A percentile compares a stretch with the other conserved stretches of the same genome.
These are phyloP conservation scores for Drosophila athabasca DNA, from an alignment of 1,140 invertebrate species.

Conservation along the genomic window DNA sequence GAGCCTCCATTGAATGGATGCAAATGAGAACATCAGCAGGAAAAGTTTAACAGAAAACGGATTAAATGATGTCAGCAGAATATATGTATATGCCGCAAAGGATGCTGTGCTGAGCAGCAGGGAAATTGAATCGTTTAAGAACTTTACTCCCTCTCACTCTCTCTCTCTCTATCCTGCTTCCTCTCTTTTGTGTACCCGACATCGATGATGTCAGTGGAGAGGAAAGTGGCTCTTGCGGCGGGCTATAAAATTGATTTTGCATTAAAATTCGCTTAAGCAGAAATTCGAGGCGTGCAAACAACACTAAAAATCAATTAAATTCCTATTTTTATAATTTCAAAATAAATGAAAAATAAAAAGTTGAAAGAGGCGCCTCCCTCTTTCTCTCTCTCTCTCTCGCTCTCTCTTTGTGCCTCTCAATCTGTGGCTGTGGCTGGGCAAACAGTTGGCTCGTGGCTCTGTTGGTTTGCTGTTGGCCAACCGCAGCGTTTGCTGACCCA, in stretches of 20 bases:
- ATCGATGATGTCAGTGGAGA: conserved; percentile 56
- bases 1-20: too few species aligned
- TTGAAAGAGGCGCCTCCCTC: conserved; percentile 38
- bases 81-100: conserved; percentile 22
- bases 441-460: conserved; percentile 60
- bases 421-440: conserved; percentile 39
- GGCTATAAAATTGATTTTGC: conserved; percentile 59
- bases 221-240: not conserved
- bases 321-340: conserved; percentile 58
- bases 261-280: conserved; percentile 55
- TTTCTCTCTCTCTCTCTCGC: conserved; percentile 1
- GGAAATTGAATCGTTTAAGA: conserved; percentile 14
- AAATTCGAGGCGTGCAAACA: conserved; percentile 7
- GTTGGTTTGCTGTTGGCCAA: conserved; percentile 38
- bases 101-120: conserved; percentile 22
- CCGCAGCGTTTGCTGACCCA: conserved; percentile 69
- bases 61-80: conserved; percentile 25
- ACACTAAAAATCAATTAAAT: conserved; percentile 71
- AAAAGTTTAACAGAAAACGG: too few species aligned
- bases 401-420: conserved; percentile 4
- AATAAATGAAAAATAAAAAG: conserved; percentile 3
- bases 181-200: not conserved
- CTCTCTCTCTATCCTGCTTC: not conserved
- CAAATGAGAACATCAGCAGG: too few species aligned
- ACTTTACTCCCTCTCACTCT: not conserved